phyloP scores from a whole-genome alignment of 2,888 invertebrate species.

The Ectemnius continuus region DNA sequence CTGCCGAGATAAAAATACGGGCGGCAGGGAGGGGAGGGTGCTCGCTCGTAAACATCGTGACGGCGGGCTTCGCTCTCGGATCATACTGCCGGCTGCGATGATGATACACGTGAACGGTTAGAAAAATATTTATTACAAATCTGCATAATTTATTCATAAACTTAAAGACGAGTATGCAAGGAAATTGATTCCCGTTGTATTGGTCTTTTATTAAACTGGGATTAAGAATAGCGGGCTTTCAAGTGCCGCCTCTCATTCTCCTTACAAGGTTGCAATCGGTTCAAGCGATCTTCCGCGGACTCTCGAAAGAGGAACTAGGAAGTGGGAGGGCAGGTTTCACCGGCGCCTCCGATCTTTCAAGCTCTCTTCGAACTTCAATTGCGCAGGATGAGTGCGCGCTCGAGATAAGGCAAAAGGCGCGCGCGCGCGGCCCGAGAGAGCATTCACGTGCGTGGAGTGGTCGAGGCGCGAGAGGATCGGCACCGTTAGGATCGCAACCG shows the following conservation, averaged over 20 bases:
- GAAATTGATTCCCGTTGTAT: too few relatives aligned
- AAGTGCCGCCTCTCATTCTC: constrained; percentile 42
- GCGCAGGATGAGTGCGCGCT: constrained; percentile 25
- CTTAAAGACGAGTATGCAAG: constrained; percentile 3
- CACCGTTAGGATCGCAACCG: constrained; percentile 68
- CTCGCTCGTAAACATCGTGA: too few relatives aligned
- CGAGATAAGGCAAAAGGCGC: constrained; percentile 55
- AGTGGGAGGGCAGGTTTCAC: constrained; percentile 15
- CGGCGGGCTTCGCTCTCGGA: too few relatives aligned
- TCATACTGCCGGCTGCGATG: too few relatives aligned
- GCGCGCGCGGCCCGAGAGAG: constrained; percentile 51
- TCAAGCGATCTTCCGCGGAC: constrained; percentile 41
- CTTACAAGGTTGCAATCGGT: constrained; percentile 46
- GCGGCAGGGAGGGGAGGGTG: not conserved
- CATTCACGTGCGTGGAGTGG: constrained; percentile 64
- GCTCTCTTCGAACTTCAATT: constrained; percentile 44
- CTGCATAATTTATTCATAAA: too few relatives aligned
- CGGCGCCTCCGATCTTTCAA: constrained; percentile 38
- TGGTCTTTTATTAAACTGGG: too few relatives aligned
- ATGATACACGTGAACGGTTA: too few relatives aligned
- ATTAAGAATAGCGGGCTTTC: constrained; percentile 44
- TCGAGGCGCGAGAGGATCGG: constrained; percentile 42
- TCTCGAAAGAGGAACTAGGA: constrained; percentile 34
- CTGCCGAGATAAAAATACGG: constrained; percentile 5
- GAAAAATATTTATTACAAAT: too few relatives aligned